Percentiles rank a stretch among this genome's conserved stretches.
Conservation (phyloP, 2,113 vertebrate genomes). For the Abramis brama region DNA sequence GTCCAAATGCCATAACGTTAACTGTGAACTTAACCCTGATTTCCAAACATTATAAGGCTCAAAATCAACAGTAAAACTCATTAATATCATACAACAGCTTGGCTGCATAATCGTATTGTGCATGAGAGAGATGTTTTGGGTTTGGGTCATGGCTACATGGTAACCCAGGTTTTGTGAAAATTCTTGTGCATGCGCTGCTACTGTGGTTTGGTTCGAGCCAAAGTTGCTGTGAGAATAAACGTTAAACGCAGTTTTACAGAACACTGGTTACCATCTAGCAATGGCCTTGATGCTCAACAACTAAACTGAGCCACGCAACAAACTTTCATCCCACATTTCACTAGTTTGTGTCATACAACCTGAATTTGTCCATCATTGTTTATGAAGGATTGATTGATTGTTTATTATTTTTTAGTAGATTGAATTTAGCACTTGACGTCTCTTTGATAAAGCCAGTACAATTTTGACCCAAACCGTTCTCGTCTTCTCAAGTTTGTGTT, state of each 20-base stretch:
- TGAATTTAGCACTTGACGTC: background rate
- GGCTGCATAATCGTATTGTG: background rate
- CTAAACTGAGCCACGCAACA: background rate
- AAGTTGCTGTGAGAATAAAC: background rate
- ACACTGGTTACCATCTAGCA: background rate
- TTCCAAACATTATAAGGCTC: background rate
- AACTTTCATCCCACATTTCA: background rate
- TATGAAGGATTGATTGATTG: background rate
- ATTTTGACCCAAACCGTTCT: slow-evolving; percentile 6
- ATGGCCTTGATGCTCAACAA: background rate
- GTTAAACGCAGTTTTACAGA: background rate
- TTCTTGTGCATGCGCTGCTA: background rate
- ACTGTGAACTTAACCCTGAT: background rate
- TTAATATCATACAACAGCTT: background rate
- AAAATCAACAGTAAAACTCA: background rate
- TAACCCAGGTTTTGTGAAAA: background rate
- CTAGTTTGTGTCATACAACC: background rate
- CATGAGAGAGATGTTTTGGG: background rate
- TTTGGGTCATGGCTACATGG: background rate
- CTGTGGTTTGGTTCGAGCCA: background rate
- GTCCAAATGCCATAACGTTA: background rate
- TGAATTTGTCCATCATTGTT: background rate
- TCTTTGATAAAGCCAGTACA: background rate
- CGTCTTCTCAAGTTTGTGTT: background rate
- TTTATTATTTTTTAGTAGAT: background rate